A percentile compares a stretch with the other conserved stretches of the same genome.
Conservation (phyloP, 2,113 vertebrate genomes). For the Podocnemis expansa region DNA sequence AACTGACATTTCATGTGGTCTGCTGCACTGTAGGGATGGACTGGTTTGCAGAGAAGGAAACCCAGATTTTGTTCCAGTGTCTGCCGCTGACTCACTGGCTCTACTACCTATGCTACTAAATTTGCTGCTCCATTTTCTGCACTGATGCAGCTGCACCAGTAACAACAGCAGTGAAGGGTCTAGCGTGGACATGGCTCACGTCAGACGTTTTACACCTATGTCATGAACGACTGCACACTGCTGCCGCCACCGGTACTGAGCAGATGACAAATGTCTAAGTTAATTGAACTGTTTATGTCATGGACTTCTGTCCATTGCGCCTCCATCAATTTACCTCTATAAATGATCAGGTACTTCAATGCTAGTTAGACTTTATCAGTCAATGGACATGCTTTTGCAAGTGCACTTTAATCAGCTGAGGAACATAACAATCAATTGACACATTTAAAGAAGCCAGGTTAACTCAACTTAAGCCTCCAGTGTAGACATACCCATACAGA, state of each 20-base stretch:
- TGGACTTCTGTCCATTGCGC: neutral
- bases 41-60: neutral
- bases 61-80: neutral
- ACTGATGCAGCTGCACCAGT: neutral
- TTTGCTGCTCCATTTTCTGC: neutral
- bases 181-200: neutral
- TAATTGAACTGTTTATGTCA: neutral
- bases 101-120: neutral
- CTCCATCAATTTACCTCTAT: neutral
- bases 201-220: neutral
- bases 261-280: neutral
- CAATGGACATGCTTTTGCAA: neutral
- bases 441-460: neutral
- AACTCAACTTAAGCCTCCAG: too few relatives aligned
- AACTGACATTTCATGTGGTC: neutral
- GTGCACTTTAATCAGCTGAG: neutral
- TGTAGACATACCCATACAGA: neutral
- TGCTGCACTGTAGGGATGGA: neutral
- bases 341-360: neutral
- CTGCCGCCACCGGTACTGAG: neutral
- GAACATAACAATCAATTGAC: neutral
- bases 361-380: neutral
- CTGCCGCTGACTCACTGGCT: neutral
- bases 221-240: neutral
- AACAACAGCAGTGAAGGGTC: neutral